Evolutionary conservation across 2,888 invertebrate genomes (phyloP), one percentile per base, ranked within the genome.

Genomic region (Reticulitermes lucifugus): DNA sequence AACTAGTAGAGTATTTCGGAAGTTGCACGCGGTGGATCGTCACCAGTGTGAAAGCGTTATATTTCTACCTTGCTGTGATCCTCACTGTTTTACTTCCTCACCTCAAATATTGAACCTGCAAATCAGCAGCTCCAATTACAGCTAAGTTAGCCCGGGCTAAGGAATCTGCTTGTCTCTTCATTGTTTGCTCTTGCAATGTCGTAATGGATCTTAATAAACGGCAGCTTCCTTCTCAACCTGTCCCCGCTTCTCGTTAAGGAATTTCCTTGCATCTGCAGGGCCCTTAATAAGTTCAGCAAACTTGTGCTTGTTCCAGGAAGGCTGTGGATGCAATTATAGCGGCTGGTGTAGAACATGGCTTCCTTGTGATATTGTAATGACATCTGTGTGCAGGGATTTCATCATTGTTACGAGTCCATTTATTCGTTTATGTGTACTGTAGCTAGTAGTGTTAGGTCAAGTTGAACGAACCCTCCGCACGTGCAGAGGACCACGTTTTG

Each of bases 161-260:
- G 73, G 41, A 73, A 41, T 21, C 73, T 73, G 22, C 41, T 70
- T 29, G 25, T 70, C 70, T 73, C 35, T 73, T 73, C 73, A 73
- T 73, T 73, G 73, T 73, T 73, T 73, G 73, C 21, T 73, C 73
- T 41, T 73, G 35, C 73, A 3, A 4, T 14, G 73, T 73, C 41
- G 73, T 73, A 73, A 73, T 73, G 35, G 73, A 73, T 73, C 73
- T 73, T 73, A 73, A 73, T 73, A 73, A 73, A 73, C 25, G 73
- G 25, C 7, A 21, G 18, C 41, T 41, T n/a, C 70, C n/a, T 29
- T 12, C 70, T 70, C 35, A 41, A 35, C 73, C 71, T 71, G 71
- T 10, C 29, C 29, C 21, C 9, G 73, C 29, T 14, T 73, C 73
- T 73, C 35, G 73, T 73, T 73, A 73, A 73, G 73, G 73, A 35